Conservation (phyloP, 92 coral and sea anemone genomes). For the Zoanthus sansibaricus region DNA sequence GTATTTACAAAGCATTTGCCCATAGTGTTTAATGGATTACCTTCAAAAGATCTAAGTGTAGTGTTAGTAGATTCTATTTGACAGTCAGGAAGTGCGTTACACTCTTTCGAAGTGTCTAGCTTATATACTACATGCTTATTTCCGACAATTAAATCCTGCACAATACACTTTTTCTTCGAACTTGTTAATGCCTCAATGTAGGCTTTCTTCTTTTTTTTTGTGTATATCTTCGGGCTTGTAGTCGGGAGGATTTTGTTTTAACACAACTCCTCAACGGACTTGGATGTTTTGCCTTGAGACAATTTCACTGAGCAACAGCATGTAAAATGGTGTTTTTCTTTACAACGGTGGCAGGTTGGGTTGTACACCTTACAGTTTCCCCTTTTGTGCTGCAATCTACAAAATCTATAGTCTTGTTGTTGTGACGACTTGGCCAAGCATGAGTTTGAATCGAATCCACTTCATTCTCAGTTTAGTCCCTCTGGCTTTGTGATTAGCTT, state of each 20-base stretch:
- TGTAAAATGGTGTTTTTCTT: slow-evolving; percentile 46
- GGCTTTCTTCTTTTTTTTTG: neutral
- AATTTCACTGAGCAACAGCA: slow-evolving; percentile 46
- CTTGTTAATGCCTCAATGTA: slow-evolving; percentile 16
- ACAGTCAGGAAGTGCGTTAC: no score
- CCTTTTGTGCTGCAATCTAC: no score
- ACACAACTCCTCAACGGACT: slow-evolving; percentile 13
- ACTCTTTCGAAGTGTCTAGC: no score
- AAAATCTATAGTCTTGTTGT: no score
- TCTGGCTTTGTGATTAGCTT: slow-evolving; percentile 42
- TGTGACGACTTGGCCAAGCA: no score
- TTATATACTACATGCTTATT: neutral
- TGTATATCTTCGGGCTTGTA: neutral
- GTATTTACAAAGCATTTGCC: no score
- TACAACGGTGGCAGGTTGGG: no score
- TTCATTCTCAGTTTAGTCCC: neutral
- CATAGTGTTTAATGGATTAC: no score
- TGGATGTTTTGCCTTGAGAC: neutral
- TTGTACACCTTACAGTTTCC: no score
- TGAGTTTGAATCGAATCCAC: slow-evolving; percentile 1
- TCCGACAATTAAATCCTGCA: no score
- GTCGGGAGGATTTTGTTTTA: neutral
- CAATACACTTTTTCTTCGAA: slow-evolving; percentile 23
- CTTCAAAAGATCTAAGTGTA: no score
- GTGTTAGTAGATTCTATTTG: no score